Conservation (phyloP, 2,113 vertebrate genomes). For the Dinomys branickii region DNA sequence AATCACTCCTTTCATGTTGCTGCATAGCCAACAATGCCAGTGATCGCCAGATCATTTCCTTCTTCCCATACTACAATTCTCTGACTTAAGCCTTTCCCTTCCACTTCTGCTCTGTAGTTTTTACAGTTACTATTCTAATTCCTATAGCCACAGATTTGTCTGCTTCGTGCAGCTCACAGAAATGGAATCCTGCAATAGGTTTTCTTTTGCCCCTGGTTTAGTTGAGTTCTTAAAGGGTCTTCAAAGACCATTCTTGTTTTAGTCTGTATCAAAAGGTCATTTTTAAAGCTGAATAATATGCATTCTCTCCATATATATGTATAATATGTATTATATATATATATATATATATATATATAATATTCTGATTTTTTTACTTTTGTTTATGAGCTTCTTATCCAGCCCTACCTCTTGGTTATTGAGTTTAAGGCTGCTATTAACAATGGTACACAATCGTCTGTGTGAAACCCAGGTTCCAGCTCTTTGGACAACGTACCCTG, state of each 20-base stretch:
- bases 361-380: not conserved
- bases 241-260: not conserved
- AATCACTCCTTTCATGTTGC: not conserved
- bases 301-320: not conserved
- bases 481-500: too few relatives aligned
- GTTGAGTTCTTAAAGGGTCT: not conserved
- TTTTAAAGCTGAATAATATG: not conserved
- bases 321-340: not conserved
- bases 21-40: rapidly evolving
- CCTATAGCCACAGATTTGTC: not conserved
- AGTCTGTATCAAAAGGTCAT: not conserved
- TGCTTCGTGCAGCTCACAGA: not conserved
- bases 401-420: not conserved
- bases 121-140: not conserved
- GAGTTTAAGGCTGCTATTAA: not conserved
- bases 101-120: rapidly evolving
- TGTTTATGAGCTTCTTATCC: not conserved
- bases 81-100: not conserved
- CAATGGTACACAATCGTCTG: not conserved
- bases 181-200: not conserved
- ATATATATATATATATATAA: too few relatives aligned
- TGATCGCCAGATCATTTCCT: not conserved
- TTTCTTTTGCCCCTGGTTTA: not conserved
- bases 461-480: too few relatives aligned
- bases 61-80: not conserved